Evolutionary conservation across 2,797 vertebrate genomes (phyloP).

Genomic region (Gouania willdenowi): DNA sequence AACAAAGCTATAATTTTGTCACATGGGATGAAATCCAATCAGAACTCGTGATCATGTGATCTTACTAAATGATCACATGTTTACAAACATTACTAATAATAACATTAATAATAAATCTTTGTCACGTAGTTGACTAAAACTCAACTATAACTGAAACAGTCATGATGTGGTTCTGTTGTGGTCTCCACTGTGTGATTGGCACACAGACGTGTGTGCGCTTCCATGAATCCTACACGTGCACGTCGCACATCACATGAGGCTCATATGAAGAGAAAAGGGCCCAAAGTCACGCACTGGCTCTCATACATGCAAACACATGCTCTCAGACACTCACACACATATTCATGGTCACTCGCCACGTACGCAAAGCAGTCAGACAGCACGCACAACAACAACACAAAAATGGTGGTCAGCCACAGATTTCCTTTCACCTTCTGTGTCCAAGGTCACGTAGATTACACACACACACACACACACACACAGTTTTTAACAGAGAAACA

Average conservation of each 20-base stretch:
- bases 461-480: slow-evolving; percentile 13
- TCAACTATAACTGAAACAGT: no score
- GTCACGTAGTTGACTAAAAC: no score
- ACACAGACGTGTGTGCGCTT: slow-evolving; percentile 26
- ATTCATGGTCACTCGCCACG: slow-evolving; percentile 36
- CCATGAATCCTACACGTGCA: slow-evolving; percentile 2
- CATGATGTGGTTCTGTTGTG: no score
- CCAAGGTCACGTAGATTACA: slow-evolving; percentile 7
- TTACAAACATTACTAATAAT: no score
- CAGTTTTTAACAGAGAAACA: slow-evolving; percentile 1
- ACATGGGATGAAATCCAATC: no score
- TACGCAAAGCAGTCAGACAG: slow-evolving; percentile 17
- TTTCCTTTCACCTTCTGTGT: slow-evolving; percentile 22
- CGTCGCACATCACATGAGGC: slow-evolving; percentile 40
- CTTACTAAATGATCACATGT: no score
- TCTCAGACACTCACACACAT: slow-evolving; percentile 20
- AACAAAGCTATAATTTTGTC: no score
- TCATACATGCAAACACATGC: slow-evolving; percentile 58
- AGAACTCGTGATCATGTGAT: no score
- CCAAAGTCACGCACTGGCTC: slow-evolving; percentile 45
- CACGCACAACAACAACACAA: slow-evolving; percentile 21
- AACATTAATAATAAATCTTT: no score
- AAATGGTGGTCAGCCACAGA: slow-evolving; percentile 18
- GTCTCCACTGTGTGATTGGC: slow-evolving; percentile 63
- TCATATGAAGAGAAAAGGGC: slow-evolving; percentile 39